Evolutionary conservation across 2,113 vertebrate genomes (phyloP).

Genomic region (Porphyrio hochstetteri): DNA sequence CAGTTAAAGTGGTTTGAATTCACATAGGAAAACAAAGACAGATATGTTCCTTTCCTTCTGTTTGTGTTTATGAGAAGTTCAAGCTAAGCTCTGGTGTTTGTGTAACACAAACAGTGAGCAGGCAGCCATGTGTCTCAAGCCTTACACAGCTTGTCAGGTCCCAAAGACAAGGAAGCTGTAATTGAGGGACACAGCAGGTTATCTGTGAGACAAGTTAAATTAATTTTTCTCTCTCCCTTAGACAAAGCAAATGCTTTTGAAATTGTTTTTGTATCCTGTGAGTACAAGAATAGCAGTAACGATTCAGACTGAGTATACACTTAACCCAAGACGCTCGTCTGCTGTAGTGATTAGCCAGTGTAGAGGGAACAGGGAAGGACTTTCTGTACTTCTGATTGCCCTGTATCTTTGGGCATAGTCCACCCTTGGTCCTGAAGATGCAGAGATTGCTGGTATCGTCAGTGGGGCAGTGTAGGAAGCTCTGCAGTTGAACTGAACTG

Average conservation of each 20-base stretch:
- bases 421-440: not conserved
- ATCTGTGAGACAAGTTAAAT: not conserved
- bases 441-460: not conserved
- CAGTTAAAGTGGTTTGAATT: rapidly evolving
- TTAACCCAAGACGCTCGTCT: not conserved
- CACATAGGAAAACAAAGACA: not conserved
- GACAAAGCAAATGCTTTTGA: not conserved
- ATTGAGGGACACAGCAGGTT: not conserved
- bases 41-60: rapidly evolving
- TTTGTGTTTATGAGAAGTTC: not conserved
- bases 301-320: not conserved
- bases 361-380: not conserved
- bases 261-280: not conserved
- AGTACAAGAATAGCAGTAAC: not conserved
- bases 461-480: not conserved
- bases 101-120: not conserved
- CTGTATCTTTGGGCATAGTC: not conserved
- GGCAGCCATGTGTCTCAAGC: not conserved
- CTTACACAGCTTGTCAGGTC: not conserved
- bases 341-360: not conserved
- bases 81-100: not conserved
- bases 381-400: not conserved
- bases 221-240: not conserved
- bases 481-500: not conserved
- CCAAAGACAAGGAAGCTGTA: not conserved